These are phyloP conservation scores for Abrostola triplasia DNA, from an alignment of 2,888 invertebrate genomes.

Conservation along the genomic window DNA sequence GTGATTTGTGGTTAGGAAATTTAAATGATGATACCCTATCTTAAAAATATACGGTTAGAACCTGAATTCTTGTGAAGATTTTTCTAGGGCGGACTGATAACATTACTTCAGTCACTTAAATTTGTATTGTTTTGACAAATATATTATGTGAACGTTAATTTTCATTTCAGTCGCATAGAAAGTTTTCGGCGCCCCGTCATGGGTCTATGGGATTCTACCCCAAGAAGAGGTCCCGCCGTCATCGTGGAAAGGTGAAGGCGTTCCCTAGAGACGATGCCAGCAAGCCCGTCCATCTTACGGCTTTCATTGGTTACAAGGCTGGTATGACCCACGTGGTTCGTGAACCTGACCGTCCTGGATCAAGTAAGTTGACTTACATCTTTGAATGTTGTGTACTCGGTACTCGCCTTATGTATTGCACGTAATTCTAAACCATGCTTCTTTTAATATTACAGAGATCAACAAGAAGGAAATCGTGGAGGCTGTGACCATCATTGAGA, in stretches of 20 bases:
- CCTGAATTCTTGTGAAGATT: conserved; percentile 91
- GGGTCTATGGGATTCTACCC: conserved; percentile 99
- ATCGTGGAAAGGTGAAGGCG: conserved; percentile 99
- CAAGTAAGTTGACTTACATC: conserved; percentile 92
- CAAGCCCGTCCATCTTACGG: conserved; percentile 99
- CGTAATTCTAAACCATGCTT: not conserved
- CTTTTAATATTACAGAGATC: conserved; percentile 91
- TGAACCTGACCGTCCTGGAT: conserved; percentile 99
- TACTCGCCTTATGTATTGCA: no score
- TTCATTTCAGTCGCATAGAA: conserved; percentile 97
- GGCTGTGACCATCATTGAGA: conserved; percentile 99
- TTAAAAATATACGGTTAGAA: conserved; percentile 90
- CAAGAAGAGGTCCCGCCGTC: conserved; percentile 98
- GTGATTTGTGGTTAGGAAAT: not conserved
- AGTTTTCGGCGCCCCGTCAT: conserved; percentile 99
- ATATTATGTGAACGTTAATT: not conserved
- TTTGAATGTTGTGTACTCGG: not conserved
- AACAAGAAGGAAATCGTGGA: conserved; percentile 99
- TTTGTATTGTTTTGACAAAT: not conserved
- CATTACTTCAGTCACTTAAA: not conserved
- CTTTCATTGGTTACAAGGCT: conserved; percentile 99
- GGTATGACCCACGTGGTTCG: conserved; percentile 99
- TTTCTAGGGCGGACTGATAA: conserved; percentile 93
- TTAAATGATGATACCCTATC: conserved; percentile 90
- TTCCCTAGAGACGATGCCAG: conserved; percentile 99